Evolutionary conservation across 2,113 vertebrate species (phyloP).

Genomic region (Heliornis fulica): DNA sequence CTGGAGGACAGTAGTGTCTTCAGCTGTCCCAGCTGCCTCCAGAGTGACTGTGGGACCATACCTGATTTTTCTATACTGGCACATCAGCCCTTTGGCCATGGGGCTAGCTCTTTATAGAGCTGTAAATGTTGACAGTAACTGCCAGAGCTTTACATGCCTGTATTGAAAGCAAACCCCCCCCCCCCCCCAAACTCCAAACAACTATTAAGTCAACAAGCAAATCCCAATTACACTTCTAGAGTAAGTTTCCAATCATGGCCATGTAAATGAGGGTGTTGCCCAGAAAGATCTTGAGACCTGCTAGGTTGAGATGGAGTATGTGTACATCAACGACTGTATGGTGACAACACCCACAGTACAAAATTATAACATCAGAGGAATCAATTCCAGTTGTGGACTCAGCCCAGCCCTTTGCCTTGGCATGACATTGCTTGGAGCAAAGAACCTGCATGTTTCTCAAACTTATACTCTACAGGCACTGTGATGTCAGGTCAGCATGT

Average conservation of each 20-base stretch:
- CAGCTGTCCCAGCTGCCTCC: not conserved
- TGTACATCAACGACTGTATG: not conserved
- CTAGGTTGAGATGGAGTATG: not conserved
- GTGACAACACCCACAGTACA: not conserved
- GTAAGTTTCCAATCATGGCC: not conserved
- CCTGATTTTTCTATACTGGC: not conserved
- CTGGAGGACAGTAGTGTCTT: not conserved
- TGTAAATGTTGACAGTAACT: not conserved
- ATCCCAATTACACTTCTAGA: not conserved
- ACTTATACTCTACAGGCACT: fast-evolving
- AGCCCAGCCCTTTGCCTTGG: not conserved
- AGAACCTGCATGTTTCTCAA: not conserved
- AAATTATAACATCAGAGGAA: not conserved
- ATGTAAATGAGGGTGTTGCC: not conserved
- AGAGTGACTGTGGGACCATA: not conserved
- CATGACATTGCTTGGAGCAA: not conserved
- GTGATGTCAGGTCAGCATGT: not conserved
- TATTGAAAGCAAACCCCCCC: not conserved
- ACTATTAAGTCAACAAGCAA: not conserved
- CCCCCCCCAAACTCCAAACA: too few species aligned
- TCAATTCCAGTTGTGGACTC: not conserved
- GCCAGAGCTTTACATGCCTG: not conserved
- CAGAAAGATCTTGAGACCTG: not conserved
- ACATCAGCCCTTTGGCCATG: not conserved
- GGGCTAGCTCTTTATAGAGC: not conserved